Conservation (phyloP, 2,113 vertebrate genomes). For the Parus major region DNA sequence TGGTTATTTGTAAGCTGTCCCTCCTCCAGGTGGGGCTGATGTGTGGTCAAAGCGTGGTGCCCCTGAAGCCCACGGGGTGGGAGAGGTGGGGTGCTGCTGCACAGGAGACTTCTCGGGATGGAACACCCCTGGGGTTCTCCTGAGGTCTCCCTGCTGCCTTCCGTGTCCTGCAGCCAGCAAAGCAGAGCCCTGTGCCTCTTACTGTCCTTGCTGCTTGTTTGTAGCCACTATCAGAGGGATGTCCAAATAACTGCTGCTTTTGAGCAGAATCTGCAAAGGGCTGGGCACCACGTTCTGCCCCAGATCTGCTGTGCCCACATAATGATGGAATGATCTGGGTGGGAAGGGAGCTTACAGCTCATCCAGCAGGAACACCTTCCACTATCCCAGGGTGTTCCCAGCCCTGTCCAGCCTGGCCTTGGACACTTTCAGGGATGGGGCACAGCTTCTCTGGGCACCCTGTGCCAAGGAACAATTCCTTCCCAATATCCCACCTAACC, state of each 20-base stretch:
- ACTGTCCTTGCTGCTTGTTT: background rate
- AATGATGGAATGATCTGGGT: background rate
- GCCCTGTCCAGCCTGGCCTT: rapidly evolving
- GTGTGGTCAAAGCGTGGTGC: background rate
- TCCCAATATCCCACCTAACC: no score
- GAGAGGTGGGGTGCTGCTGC: background rate
- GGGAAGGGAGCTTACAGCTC: background rate
- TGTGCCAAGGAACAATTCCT: background rate
- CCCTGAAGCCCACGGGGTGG: background rate
- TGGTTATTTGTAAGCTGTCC: background rate
- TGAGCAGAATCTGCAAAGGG: background rate
- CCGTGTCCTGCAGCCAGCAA: background rate
- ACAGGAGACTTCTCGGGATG: rapidly evolving
- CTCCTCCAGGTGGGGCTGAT: background rate
- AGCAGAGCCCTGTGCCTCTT: background rate
- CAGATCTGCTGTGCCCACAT: rapidly evolving
- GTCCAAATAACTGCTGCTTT: background rate
- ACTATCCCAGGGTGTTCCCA: rapidly evolving
- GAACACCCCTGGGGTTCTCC: background rate
- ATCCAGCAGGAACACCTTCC: background rate
- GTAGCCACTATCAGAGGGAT: rapidly evolving
- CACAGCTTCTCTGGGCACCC: background rate
- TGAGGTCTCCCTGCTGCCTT: background rate
- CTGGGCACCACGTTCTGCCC: rapidly evolving
- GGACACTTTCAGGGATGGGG: background rate